Percentiles rank a stretch among this genome's conserved stretches.
phyloP scores from a whole-genome alignment of 1,140 invertebrate species.

The Drosophila paulistorum region DNA sequence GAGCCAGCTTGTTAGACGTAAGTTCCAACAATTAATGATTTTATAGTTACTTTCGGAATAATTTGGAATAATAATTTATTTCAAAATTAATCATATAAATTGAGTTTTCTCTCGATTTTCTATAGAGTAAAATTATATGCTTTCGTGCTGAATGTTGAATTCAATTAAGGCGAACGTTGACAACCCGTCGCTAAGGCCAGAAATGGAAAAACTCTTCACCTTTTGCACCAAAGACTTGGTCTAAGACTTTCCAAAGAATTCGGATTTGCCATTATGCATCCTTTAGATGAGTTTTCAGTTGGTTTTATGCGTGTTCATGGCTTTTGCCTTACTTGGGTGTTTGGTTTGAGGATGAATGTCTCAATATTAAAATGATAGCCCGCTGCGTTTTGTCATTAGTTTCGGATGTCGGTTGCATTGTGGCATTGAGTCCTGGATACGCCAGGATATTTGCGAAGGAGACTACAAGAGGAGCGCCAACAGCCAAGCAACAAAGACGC shows the following conservation, averaged over 20 bases:
- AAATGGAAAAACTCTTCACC: constrained; percentile 8
- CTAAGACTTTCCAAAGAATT: not conserved
- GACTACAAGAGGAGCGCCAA: not conserved
- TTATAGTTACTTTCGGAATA: too few relatives aligned
- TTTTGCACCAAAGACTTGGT: not conserved
- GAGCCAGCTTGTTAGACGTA: too few relatives aligned
- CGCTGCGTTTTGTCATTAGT: constrained; percentile 79
- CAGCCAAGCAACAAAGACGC: too few relatives aligned
- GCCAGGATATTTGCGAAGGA: not conserved
- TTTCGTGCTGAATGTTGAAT: constrained; percentile 32
- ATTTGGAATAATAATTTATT: not conserved
- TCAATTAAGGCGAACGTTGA: constrained; percentile 53
- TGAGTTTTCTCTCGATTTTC: not conserved
- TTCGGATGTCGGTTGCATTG: constrained; percentile 71
- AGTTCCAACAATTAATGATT: too few relatives aligned
- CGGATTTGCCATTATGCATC: constrained; percentile 68
- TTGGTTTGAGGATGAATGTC: constrained; percentile 49
- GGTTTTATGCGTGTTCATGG: not conserved
- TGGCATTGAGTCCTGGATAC: constrained; percentile 5
- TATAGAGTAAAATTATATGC: not conserved
- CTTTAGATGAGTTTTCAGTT: constrained; percentile 35
- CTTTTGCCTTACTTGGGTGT: constrained; percentile 28
- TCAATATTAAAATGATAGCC: constrained; percentile 79
- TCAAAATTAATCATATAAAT: constrained; percentile 2
- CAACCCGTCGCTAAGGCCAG: constrained; percentile 13